Evolutionary conservation across 2,888 invertebrate genomes (phyloP).

Genomic region (Amphipyra tragopoginis): DNA sequence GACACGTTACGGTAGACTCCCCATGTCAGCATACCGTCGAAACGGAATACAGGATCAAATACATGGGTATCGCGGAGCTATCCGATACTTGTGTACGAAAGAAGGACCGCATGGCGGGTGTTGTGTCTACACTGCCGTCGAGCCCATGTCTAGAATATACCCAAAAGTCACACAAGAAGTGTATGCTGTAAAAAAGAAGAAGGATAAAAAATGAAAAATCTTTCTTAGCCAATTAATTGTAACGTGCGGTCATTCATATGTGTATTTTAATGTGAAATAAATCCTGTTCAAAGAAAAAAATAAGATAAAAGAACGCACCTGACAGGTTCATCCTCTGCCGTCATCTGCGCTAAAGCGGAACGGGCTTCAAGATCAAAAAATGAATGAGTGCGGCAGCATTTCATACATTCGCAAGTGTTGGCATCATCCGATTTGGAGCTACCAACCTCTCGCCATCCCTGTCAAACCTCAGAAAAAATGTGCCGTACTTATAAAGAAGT

Average conservation of each 20-base stretch:
- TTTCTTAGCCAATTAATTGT: conserved; percentile 1
- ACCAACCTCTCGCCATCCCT: conserved; percentile 71
- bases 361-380: conserved; percentile 83
- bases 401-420: conserved; percentile 81
- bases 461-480: conserved; percentile 82
- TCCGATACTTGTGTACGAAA: conserved; percentile 76
- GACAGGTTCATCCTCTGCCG: conserved; percentile 80
- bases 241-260: neutral
- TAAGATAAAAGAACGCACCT: conserved; percentile 54
- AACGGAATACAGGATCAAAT: conserved; percentile 86
- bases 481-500: conserved; percentile 72
- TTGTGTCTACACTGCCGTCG: conserved; percentile 74
- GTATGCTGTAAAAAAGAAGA: conserved; percentile 72
- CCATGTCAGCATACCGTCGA: conserved; percentile 77
- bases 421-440: conserved; percentile 72
- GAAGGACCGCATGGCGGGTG: conserved; percentile 48
- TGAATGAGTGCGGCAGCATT: conserved; percentile 79
- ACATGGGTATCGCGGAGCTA: conserved; percentile 82
- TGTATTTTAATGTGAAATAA: conserved; percentile 8
- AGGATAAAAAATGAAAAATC: conserved; percentile 66
- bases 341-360: conserved; percentile 83
- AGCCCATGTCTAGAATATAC: conserved; percentile 73
- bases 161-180: conserved; percentile 79
- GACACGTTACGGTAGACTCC: conserved; percentile 81
- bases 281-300: conserved; percentile 25